phyloP scores from a whole-genome alignment of 2,888 invertebrate species.

The Pteria penguin region DNA sequence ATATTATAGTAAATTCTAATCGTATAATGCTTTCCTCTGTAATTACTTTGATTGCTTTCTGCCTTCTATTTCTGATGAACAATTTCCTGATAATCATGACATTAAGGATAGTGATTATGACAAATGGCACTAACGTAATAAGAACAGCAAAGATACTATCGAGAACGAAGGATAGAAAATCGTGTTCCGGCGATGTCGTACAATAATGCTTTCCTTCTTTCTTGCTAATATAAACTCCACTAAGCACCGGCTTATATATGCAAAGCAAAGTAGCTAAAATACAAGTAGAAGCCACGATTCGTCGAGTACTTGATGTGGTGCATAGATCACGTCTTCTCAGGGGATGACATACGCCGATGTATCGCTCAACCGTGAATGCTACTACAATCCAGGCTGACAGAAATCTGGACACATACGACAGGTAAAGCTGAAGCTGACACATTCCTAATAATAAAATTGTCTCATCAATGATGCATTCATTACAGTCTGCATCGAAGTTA shows the following conservation, averaged over 20 bases:
- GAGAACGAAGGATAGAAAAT: conserved; percentile 62
- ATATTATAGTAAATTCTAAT: conserved; percentile 74
- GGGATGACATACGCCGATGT: conserved; percentile 77
- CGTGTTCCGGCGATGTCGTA: conserved; percentile 52
- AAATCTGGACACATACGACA: conserved; percentile 81
- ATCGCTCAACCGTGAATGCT: conserved; percentile 75
- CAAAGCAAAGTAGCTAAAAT: conserved; percentile 58
- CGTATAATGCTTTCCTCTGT: conserved; percentile 70
- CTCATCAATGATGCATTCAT: no score
- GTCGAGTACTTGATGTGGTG: conserved; percentile 58
- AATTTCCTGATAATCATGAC: conserved; percentile 65
- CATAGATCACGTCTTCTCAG: conserved; percentile 68
- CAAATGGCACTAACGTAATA: conserved; percentile 70
- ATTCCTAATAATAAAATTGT: no score
- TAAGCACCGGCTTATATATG: conserved; percentile 73
- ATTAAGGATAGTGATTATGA: conserved; percentile 69
- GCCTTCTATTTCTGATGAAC: conserved; percentile 47
- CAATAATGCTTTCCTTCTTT: conserved; percentile 53
- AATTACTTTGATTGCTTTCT: conserved; percentile 50
- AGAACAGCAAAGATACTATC: conserved; percentile 67
- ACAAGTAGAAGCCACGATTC: conserved; percentile 59
- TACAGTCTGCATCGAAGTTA: no score
- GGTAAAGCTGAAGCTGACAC: conserved; percentile 86
- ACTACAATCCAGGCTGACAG: conserved; percentile 77
- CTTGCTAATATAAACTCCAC: conserved; percentile 50